phyloP scores from a whole-genome alignment of 2,797 vertebrate species.

The Heteromormyrus szaboi region DNA sequence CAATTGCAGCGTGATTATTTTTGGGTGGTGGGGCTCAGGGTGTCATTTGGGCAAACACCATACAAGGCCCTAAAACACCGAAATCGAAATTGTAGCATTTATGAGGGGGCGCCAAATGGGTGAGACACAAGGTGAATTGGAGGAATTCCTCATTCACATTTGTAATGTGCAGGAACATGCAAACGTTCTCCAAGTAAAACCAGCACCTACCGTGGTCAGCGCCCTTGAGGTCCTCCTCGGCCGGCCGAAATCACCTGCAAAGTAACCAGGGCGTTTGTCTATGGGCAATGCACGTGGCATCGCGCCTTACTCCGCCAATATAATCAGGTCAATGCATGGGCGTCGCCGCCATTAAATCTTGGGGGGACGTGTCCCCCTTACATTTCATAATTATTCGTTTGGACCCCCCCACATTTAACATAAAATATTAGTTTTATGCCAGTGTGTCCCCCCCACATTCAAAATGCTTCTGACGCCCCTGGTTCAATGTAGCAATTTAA shows the following conservation, averaged over 20 bases:
- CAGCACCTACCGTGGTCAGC: background rate
- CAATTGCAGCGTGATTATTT: background rate
- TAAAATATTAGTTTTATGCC: too few species aligned
- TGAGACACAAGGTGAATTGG: background rate
- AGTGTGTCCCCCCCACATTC: too few species aligned
- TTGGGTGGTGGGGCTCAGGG: background rate
- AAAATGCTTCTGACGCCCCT: too few species aligned
- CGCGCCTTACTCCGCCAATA: background rate
- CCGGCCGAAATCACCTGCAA: background rate
- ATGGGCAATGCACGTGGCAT: background rate
- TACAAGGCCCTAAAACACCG: constrained; percentile 1
- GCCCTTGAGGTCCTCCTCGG: background rate
- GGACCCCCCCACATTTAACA: too few species aligned
- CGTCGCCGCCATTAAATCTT: too few species aligned
- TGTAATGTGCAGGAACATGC: background rate
- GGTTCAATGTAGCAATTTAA: background rate
- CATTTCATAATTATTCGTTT: too few species aligned
- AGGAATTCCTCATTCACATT: constrained; percentile 17
- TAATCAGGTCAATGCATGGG: background rate
- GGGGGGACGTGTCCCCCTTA: too few species aligned
- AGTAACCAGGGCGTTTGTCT: background rate
- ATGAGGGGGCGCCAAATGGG: background rate
- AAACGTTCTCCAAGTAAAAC: constrained; percentile 1
- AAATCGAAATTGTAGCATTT: constrained; percentile 14
- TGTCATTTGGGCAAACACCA: background rate